Base-by-base conservation (phyloP, 2,113 vertebrate genomes). In the Serinus canaria region DNA sequence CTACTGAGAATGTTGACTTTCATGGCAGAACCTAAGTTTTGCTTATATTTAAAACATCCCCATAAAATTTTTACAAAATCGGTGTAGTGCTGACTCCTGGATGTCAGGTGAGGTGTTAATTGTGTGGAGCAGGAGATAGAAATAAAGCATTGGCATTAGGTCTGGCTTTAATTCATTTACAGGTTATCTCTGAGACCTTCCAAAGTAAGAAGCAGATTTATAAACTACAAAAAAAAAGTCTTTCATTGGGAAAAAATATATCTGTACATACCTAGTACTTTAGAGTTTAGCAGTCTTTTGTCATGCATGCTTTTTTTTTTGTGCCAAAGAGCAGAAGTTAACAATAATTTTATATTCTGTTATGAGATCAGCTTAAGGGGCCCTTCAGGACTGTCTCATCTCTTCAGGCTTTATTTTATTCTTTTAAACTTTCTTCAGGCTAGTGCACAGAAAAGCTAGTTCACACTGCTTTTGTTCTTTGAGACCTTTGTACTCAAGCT, bases 21-120 rank as follows among this genome's bases (percentile, higher is more conserved):
- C 0, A 3, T 11, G 24, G 7, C 30, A 77, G 10, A 53, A 21
- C 12, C 63, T 33, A 8, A 43, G 5, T 44, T 22, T 58, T 33
- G 4, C 7, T 23, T 30, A 6, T 47, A 11, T 19, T 52, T 17
- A 18, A 23, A 39, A 41, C 4, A 2, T 2, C 1, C 4, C 15
- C 20, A 19, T 44, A 28, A 56, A 56, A 52, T 56, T 12, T 13
- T n/a, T 66, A 16, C 0, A 17, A 24, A 77, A 7, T 2, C 0
- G 0, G 7, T 17, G 5, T 59, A 85, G 49, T 0, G 0, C 16
- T 17, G 24, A 20, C 1, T 55, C 2, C 16, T 37, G 14, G 33
- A 1, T 53, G 9, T 3, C n/a, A 12, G 2, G 5, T 13, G 43
- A 46, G 17, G 13, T 52, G 7, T 25, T 63, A 31, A 28, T 25